Percentiles rank a stretch among this genome's conserved stretches.
Evolutionary conservation across 2,888 invertebrate species (phyloP).

Genomic region (Drosophila flavopinicola): DNA sequence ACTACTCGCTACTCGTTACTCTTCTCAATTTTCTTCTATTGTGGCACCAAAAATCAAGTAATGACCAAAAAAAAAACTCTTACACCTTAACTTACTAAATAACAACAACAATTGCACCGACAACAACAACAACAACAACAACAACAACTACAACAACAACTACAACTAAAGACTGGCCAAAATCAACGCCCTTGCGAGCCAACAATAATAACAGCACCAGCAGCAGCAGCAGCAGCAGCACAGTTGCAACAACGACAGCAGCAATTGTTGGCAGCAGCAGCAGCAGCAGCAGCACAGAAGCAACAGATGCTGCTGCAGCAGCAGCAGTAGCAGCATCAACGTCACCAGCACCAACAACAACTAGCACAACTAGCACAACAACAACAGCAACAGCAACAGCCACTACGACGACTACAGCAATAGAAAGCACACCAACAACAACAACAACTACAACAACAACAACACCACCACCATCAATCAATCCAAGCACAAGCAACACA

Average conservation of each 20-base stretch:
- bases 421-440: constrained; percentile 43
- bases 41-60: constrained; percentile 55
- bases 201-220: constrained; percentile 23
- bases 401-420: constrained; percentile 38
- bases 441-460: constrained; percentile 34
- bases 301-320: constrained; percentile 13
- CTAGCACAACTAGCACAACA: constrained; percentile 29
- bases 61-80: constrained; percentile 62
- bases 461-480: constrained; percentile 41
- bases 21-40: constrained; percentile 53
- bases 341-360: constrained; percentile 22
- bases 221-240: constrained; percentile 3
- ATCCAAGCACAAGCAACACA: constrained; percentile 64
- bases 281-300: constrained; percentile 15
- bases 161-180: constrained; percentile 77
- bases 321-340: constrained; percentile 11
- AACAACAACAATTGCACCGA: constrained; percentile 41
- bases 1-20: constrained; percentile 40
- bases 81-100: constrained; percentile 68
- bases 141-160: constrained; percentile 35
- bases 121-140: constrained; percentile 32
- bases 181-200: constrained; percentile 64
- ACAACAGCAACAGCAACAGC: constrained; percentile 35
- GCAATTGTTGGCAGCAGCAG: constrained; percentile 16
- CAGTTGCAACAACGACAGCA: constrained; percentile 40